These are phyloP conservation scores for Frieseomelitta varia DNA, from an alignment of 1,140 invertebrate species.

Conservation along the genomic window DNA sequence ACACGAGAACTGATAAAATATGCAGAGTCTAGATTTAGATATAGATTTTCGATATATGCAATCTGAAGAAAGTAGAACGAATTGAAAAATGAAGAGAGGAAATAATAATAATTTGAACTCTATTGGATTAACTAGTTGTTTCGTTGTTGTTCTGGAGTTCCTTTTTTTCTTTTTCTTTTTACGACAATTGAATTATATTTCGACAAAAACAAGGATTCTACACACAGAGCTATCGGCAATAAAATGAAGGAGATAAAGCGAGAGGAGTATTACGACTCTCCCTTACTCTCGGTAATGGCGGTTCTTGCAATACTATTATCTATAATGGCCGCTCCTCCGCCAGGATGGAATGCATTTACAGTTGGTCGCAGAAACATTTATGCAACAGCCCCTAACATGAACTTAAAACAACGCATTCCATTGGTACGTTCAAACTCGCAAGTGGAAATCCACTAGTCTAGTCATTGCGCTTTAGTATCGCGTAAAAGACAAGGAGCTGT, in stretches of 20 bases:
- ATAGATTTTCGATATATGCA: no score
- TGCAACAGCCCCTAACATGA: neutral
- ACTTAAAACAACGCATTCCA: neutral
- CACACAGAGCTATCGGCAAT: neutral
- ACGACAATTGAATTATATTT: neutral
- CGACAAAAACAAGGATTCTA: neutral
- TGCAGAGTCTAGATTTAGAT: no score
- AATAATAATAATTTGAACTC: no score
- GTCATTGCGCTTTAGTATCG: no score
- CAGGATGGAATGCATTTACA: neutral
- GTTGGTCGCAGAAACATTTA: neutral
- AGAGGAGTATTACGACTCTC: neutral
- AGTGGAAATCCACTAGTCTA: no score
- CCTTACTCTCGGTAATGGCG: neutral
- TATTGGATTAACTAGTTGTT: neutral
- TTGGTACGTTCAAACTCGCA: no score
- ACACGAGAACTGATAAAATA: no score
- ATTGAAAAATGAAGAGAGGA: no score
- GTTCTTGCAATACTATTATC: neutral
- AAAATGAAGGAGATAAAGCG: neutral
- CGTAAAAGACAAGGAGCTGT: no score
- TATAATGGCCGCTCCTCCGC: neutral
- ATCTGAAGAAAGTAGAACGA: no score
- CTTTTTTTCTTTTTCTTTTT: neutral
- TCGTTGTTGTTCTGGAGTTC: neutral